Evolutionary conservation across 2,888 invertebrate genomes (phyloP), one percentile per base, ranked within the genome.

Genomic region (Lepidocyrtinus sp.): DNA sequence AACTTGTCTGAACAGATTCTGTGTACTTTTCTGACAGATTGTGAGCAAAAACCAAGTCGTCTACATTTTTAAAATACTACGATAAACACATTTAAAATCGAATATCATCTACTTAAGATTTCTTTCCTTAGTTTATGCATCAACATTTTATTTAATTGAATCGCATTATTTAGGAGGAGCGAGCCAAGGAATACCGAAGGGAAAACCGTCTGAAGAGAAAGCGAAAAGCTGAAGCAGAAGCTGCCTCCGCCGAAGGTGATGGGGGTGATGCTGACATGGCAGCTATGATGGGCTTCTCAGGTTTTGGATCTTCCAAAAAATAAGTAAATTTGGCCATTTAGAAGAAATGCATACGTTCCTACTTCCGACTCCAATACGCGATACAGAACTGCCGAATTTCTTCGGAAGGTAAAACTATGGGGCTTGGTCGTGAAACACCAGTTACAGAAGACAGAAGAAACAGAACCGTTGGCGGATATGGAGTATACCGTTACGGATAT

Each of bases 251-350:
- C 1, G 89, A 88, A 26, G 88, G 88, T 0, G 88, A 90, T 64
- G 91, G 90, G 84, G 87, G 88, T 55, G 89, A 89, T 85, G 88
- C 89, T 59, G 96, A 96, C 88, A 91, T 98, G 88, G 94, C 96
- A 17, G 93, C 94, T 85, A 93, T 98, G 83, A 98, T 98, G 98
- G 98, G 98, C 7, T 98, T 98, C 88, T 94, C 95, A 5, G 97
- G 97, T 0, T 98, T 98, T 90, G 96, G 96, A 5, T 92, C 36
- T 12, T 36, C 94, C 2, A 96, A 95, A 88, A 95, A 95, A 88
- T 93, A 91, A 89, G 87, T 3, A 61, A 3, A 61, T n/a, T n/a
- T n/a, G n/a, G n/a, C n/a, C n/a, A n/a, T n/a, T 7, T 15, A 15
- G 9, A 12, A 45, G 46, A 9, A 45, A 45, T 45, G 15, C 15